Evolutionary conservation across 1,140 invertebrate species (phyloP), one percentile per base, ranked within the genome.

Genomic region (Metaphire vulgaris): DNA sequence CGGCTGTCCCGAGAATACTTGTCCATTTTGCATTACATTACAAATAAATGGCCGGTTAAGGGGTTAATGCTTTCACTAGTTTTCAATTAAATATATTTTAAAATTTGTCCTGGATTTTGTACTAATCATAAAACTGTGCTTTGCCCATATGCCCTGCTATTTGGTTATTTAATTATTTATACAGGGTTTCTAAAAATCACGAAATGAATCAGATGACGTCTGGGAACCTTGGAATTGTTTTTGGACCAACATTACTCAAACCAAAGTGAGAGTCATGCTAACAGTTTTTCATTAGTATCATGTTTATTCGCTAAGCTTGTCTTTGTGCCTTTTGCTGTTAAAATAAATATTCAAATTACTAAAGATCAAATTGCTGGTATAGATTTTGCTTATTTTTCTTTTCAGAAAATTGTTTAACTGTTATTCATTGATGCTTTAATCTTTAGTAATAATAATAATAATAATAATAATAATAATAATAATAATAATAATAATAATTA

Each of bases 201-300:
- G 83, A 86, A 32, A 76, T 83, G 6, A 90, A 90, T 79, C 89
- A 89, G 76, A 90, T 90, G 89, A 88, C 87, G 31, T 81, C 89
- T 1, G 88, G 86, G 76, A 90, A 90, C 80, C 82, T 90, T 34
- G 89, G 89, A 1, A 90, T 90, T 77, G 89, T 90, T 15, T 90
- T 90, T 85, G 89, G 89, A 70, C 89, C 89, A 70, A 90, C 89
- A 15, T 79, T 90, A 33, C 83, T 90, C 6, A 80, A 88, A 78
- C 87, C 88, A 32, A 82, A 82, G 86, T 87, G 81, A 81, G 83
- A 81, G 72, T 26, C 12, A 12, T 32, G 28, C 33, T 67, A 16
- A 31, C 12, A 14, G 28, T 21, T 15, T 29, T 15, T 69, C 15
- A 14, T 15, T 69, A 29, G 15, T 14, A 14, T 14, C 56, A 26